phyloP scores from a whole-genome alignment of 2,888 invertebrate species.

The Apoderus coryli region DNA sequence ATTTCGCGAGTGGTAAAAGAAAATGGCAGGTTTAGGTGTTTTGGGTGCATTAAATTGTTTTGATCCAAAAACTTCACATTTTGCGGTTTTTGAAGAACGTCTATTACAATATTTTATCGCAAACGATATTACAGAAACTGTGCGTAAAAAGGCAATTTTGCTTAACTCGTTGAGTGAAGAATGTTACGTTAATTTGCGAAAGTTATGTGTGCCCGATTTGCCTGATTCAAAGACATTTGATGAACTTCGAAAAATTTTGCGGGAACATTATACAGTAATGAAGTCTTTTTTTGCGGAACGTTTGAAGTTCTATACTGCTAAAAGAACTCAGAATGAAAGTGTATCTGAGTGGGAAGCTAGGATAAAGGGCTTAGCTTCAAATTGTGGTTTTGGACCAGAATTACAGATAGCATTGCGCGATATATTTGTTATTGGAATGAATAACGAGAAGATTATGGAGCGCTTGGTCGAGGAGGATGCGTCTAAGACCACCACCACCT shows the following conservation, averaged over 20 bases:
- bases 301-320: constrained; percentile 2
- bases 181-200: background rate
- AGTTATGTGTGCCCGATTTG: constrained; percentile 3
- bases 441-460: constrained; percentile 6
- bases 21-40: no score
- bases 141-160: constrained; percentile 9
- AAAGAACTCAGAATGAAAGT: constrained; percentile 1
- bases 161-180: constrained; percentile 7
- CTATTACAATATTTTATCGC: constrained; percentile 11
- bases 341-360: constrained; percentile 7
- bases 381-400: constrained; percentile 8
- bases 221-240: constrained; percentile 6
- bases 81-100: constrained; percentile 11
- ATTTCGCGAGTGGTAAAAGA: no score
- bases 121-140: constrained; percentile 7
- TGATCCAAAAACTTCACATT: constrained; percentile 6
- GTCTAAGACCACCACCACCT: background rate
- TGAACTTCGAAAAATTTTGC: constrained; percentile 4
- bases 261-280: no score
- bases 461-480: constrained; percentile 9
- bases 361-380: constrained; percentile 8
- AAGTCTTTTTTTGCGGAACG: constrained; percentile 3
- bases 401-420: constrained; percentile 7
- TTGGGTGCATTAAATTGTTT: background rate
- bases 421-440: constrained; percentile 8